A percentile compares a stretch with the other conserved stretches of the same genome.
Evolutionary conservation across 1,140 invertebrate genomes (phyloP).

Genomic region (Drosophila dunni): DNA sequence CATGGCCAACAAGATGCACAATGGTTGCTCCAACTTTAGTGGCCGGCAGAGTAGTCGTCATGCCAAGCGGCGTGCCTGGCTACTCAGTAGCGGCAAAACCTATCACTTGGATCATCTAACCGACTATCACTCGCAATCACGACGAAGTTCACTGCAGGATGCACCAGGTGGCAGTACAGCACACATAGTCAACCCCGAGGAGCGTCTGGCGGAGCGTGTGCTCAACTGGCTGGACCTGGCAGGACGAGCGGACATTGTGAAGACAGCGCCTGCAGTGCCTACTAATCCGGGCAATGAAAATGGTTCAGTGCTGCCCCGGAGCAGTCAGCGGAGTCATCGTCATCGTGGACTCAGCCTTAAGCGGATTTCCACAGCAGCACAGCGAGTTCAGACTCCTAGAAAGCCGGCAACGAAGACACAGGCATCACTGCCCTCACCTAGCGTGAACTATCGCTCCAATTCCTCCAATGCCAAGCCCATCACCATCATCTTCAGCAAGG

Average conservation of each 20-base stretch:
- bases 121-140: constrained; percentile 53
- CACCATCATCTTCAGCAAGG: constrained; percentile 82
- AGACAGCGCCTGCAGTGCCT: constrained; percentile 17
- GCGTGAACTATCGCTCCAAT: constrained; percentile 24
- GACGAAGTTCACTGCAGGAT: constrained; percentile 76
- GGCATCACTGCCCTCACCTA: constrained; percentile 1
- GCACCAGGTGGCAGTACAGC: not conserved
- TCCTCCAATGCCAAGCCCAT: constrained; percentile 76
- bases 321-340: constrained; percentile 42
- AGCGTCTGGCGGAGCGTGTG: constrained; percentile 77
- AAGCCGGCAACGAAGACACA: constrained; percentile 46
- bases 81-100: constrained; percentile 56
- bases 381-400: constrained; percentile 28
- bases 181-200: constrained; percentile 67
- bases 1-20: constrained; percentile 41
- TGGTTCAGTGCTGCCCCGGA: constrained; percentile 40
- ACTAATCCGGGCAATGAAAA: constrained; percentile 27
- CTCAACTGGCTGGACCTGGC: constrained; percentile 81
- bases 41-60: constrained; percentile 48
- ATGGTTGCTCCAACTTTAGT: not conserved
- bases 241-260: constrained; percentile 64
- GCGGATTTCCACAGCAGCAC: constrained; percentile 43
- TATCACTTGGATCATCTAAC: constrained; percentile 57
- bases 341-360: constrained; percentile 54
- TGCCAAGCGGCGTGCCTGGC: constrained; percentile 61